These are phyloP conservation scores for Noctua pronuba DNA, from an alignment of 2,888 invertebrate species.

Conservation along the genomic window DNA sequence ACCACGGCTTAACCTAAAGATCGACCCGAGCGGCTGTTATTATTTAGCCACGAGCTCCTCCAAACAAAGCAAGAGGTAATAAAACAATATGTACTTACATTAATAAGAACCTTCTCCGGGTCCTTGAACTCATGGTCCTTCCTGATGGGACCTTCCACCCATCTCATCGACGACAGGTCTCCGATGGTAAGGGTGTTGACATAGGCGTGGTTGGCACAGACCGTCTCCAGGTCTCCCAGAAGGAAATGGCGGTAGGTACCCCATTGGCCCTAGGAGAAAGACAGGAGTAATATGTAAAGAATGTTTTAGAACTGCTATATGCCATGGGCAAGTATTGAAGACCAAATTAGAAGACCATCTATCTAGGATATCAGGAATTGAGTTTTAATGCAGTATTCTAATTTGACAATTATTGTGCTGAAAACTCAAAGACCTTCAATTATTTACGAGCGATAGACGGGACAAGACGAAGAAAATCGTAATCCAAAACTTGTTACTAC, in stretches of 20 bases:
- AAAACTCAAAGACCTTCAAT: too few relatives aligned
- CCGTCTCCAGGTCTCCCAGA: constrained; percentile 87
- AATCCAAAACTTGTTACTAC: too few relatives aligned
- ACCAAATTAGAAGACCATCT: neutral
- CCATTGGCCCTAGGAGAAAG: constrained; percentile 88
- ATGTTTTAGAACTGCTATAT: neutral
- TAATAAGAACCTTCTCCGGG: constrained; percentile 75
- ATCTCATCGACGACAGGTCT: constrained; percentile 94
- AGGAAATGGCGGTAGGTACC: constrained; percentile 96
- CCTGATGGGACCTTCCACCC: constrained; percentile 92
- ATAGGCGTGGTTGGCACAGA: constrained; percentile 92
- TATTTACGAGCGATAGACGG: too few relatives aligned
- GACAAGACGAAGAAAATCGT: too few relatives aligned
- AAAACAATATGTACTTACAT: constrained; percentile 76
- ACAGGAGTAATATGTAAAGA: neutral
- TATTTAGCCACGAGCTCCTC: too few relatives aligned
- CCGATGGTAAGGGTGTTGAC: constrained; percentile 95
- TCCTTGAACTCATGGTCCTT: constrained; percentile 77
- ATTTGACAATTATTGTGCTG: too few relatives aligned
- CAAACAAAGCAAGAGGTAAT: neutral
- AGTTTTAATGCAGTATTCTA: too few relatives aligned
- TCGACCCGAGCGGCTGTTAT: too few relatives aligned
- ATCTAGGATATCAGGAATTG: neutral
- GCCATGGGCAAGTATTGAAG: neutral
- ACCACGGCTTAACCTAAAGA: too few relatives aligned